Evolutionary conservation across 2,888 invertebrate genomes (phyloP).

Genomic region (Ethmia dodecea): DNA sequence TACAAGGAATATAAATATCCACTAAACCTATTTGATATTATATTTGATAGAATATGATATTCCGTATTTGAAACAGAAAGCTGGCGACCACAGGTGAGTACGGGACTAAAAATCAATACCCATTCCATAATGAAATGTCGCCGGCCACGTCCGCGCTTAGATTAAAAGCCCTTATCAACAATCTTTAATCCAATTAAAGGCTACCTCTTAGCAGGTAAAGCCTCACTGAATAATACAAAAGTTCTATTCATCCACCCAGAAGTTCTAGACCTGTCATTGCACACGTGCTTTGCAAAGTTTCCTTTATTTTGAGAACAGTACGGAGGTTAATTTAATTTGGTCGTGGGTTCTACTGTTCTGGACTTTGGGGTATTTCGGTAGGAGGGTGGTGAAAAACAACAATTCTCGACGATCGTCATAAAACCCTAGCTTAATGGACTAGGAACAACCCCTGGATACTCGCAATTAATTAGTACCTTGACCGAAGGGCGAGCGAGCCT

Average conservation of each 20-base stretch:
- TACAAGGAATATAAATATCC: no score
- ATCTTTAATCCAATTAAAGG: conserved; percentile 70
- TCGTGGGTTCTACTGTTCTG: conserved; percentile 39
- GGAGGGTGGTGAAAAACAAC: conserved; percentile 59
- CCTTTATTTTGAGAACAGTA: conserved; percentile 17
- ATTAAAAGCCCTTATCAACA: conserved; percentile 67
- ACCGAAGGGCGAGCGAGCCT: conserved; percentile 31
- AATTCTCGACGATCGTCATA: conserved; percentile 52
- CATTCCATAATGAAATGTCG: conserved; percentile 59
- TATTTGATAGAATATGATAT: no score
- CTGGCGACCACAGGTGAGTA: conserved; percentile 29
- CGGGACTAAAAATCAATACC: conserved; percentile 45
- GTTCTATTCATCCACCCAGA: conserved; percentile 38
- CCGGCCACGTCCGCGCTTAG: conserved; percentile 37
- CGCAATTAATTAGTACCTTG: conserved; percentile 64
- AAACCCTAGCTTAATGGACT: conserved; percentile 64
- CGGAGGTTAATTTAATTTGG: conserved; percentile 28
- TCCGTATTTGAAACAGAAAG: neutral
- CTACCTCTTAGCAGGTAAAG: conserved; percentile 56
- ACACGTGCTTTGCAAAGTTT: conserved; percentile 10
- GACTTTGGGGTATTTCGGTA: conserved; percentile 57
- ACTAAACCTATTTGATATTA: no score
- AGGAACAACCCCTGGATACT: conserved; percentile 47
- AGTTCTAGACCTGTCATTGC: conserved; percentile 25
- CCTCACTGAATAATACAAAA: conserved; percentile 67